A percentile compares a stretch with the other conserved stretches of the same genome.
phyloP scores from a whole-genome alignment of 2,113 vertebrate genomes.

The Aegithalos caudatus region DNA sequence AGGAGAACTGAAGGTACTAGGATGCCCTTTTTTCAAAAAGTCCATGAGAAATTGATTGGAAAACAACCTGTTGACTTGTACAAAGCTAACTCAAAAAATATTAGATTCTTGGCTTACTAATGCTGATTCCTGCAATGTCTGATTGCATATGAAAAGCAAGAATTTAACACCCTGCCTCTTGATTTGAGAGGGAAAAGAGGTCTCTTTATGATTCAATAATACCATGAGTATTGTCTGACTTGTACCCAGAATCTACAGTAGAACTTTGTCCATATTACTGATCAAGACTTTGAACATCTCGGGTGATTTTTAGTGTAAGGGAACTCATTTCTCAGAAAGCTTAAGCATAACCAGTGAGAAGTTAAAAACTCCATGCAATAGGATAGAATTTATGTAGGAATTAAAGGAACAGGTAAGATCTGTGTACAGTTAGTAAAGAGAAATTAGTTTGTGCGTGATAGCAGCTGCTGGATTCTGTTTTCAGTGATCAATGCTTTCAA shows the following conservation, averaged over 20 bases:
- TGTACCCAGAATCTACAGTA: neutral
- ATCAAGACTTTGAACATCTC: neutral
- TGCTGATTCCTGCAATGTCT: neutral
- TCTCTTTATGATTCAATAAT: neutral
- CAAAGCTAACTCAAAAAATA: neutral
- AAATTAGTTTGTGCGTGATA: neutral
- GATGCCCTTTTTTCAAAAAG: neutral
- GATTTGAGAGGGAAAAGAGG: neutral
- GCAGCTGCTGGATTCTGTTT: neutral
- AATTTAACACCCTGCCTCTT: neutral
- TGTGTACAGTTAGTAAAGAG: neutral
- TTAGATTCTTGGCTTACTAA: neutral
- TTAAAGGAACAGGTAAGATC: neutral
- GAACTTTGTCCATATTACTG: neutral
- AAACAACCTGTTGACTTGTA: neutral
- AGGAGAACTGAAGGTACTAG: neutral
- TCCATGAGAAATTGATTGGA: neutral
- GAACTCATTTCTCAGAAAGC: neutral
- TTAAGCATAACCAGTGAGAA: neutral
- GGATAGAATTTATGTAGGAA: neutral
- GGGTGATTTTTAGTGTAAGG: neutral
- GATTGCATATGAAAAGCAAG: neutral
- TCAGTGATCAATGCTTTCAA: neutral
- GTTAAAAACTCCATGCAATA: neutral
- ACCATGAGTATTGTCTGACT: neutral